phyloP scores from a whole-genome alignment of 2,888 invertebrate genomes.

The Drosophila atroscutellata region DNA sequence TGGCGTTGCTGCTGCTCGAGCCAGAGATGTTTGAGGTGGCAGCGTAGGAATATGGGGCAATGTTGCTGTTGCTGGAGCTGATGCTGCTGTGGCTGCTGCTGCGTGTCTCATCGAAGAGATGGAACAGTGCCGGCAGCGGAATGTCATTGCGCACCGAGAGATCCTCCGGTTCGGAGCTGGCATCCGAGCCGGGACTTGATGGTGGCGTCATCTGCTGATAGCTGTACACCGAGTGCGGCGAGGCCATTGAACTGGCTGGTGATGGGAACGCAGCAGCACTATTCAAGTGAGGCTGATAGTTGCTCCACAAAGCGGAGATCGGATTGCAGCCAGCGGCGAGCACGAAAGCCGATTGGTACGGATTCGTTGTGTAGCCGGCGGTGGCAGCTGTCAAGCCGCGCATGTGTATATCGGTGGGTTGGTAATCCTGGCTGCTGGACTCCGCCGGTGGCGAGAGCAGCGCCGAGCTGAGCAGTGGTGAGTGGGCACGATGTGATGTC shows the following conservation, averaged over 20 bases:
- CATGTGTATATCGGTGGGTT: constrained; percentile 78
- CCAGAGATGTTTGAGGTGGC: constrained; percentile 18
- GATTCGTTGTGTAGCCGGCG: constrained; percentile 76
- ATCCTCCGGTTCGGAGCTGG: constrained; percentile 83
- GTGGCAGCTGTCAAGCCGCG: constrained; percentile 78
- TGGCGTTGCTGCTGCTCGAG: constrained; percentile 9
- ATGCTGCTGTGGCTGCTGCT: constrained; percentile 44
- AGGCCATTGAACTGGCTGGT: constrained; percentile 72
- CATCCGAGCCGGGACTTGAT: constrained; percentile 81
- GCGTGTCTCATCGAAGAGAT: constrained; percentile 76
- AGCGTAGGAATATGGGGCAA: constrained; percentile 40
- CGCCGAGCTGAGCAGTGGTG: constrained; percentile 55
- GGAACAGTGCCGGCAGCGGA: constrained; percentile 82
- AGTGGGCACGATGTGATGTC: constrained; percentile 30
- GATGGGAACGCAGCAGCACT: constrained; percentile 64
- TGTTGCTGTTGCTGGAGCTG: constrained; percentile 31
- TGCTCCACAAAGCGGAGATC: constrained; percentile 79
- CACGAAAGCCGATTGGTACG: constrained; percentile 78
- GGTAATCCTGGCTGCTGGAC: constrained; percentile 55
- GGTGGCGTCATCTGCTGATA: constrained; percentile 82
- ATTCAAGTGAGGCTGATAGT: constrained; percentile 68
- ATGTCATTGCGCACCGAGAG: constrained; percentile 83
- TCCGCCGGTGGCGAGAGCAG: constrained; percentile 77
- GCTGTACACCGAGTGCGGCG: constrained; percentile 70
- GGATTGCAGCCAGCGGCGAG: constrained; percentile 81